These are phyloP conservation scores for Dryobotodes eremita DNA, from an alignment of 2,888 invertebrate genomes.

Conservation along the genomic window DNA sequence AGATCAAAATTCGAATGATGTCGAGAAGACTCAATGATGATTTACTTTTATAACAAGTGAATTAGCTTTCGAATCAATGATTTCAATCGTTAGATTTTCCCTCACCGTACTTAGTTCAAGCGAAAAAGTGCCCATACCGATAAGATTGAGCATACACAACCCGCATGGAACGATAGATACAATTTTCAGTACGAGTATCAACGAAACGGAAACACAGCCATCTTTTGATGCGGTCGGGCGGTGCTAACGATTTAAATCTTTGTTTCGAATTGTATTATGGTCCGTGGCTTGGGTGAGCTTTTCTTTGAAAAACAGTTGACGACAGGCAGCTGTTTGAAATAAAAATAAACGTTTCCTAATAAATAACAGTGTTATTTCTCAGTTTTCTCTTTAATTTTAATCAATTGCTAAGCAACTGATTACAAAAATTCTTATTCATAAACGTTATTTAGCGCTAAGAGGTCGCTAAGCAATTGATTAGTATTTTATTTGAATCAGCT, in stretches of 20 bases:
- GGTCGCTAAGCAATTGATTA: no score
- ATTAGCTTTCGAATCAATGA: neutral
- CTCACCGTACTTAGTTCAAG: neutral
- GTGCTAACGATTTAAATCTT: neutral
- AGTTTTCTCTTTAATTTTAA: no score
- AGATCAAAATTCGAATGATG: no score
- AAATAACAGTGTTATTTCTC: neutral
- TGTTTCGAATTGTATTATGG: neutral
- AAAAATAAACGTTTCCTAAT: neutral
- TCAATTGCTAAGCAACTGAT: no score
- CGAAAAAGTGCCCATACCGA: neutral
- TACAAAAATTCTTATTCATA: no score
- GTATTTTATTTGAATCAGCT: no score
- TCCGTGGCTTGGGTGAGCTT: no score
- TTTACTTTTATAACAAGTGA: neutral
- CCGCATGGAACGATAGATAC: neutral
- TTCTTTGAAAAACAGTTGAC: neutral
- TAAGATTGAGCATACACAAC: neutral
- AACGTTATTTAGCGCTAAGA: no score
- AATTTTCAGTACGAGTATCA: neutral
- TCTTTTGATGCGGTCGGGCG: neutral
- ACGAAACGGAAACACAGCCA: neutral
- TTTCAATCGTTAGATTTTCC: neutral
- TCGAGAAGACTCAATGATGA: neutral
- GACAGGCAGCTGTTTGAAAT: neutral